phyloP scores from a whole-genome alignment of 1,140 invertebrate genomes.

The Zaprionus taronus region DNA sequence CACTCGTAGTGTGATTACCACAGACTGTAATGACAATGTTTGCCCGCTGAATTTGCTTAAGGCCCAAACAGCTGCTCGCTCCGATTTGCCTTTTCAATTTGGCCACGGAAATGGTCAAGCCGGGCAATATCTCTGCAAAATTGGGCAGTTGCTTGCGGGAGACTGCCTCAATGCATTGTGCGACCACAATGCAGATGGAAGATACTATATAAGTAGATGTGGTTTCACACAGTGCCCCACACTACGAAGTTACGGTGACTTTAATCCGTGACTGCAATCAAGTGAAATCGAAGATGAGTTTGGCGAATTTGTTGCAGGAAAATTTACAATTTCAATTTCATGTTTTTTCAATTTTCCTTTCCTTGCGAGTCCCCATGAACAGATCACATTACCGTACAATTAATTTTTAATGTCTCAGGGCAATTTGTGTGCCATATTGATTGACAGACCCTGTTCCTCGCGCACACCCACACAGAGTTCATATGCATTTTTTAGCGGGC shows the following conservation, averaged over 20 bases:
- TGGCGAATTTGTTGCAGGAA: not conserved
- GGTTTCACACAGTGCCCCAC: not conserved
- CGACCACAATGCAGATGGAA: constrained; percentile 20
- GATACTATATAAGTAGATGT: not conserved
- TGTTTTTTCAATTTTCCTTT: not conserved
- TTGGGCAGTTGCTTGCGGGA: constrained; percentile 1
- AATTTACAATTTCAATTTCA: not conserved
- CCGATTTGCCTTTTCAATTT: constrained; percentile 27
- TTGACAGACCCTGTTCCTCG: not conserved
- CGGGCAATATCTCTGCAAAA: not conserved
- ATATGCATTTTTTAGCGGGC: constrained; percentile 35
- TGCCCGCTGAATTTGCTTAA: constrained; percentile 24
- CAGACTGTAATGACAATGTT: constrained; percentile 11
- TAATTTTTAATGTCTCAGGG: constrained; percentile 22
- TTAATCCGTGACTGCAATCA: not conserved
- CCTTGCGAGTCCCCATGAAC: not conserved
- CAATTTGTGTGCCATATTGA: constrained; percentile 23
- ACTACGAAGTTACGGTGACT: not conserved
- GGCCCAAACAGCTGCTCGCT: constrained; percentile 16
- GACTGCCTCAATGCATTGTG: constrained; percentile 21
- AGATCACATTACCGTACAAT: constrained; percentile 10
- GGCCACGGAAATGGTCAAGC: constrained; percentile 27
- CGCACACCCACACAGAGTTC: not conserved
- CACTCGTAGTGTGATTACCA: not conserved
- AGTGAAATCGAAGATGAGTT: not conserved